These are phyloP conservation scores for Nesidiocoris tenuis DNA, from an alignment of 2,888 invertebrate genomes.

Conservation along the genomic window DNA sequence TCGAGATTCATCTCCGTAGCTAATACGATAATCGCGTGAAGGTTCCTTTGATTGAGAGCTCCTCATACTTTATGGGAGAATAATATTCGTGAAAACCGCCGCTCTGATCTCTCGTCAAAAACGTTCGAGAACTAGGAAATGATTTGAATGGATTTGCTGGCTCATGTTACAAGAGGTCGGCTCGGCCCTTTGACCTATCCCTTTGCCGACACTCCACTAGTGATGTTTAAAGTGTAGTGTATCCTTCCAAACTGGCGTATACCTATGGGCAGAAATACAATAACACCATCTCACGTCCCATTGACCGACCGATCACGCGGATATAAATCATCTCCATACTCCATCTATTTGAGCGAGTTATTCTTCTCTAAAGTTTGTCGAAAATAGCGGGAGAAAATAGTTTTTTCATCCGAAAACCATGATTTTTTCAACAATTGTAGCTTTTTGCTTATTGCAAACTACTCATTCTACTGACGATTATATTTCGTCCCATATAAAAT, in stretches of 20 bases:
- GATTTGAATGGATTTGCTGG: background rate
- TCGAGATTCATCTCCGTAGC: background rate
- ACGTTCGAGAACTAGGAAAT: background rate
- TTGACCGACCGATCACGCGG: background rate
- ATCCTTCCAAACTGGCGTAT: no score
- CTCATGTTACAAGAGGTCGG: background rate
- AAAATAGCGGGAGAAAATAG: no score
- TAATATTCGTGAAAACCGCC: background rate
- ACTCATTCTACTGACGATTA: no score
- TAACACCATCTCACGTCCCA: background rate
- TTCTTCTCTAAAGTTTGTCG: no score
- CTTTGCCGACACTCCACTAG: background rate
- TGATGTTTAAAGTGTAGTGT: no score
- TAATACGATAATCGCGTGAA: background rate
- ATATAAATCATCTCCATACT: no score
- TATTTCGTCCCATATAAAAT: no score
- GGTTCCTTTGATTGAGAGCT: background rate
- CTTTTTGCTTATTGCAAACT: no score
- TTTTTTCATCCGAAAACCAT: no score
- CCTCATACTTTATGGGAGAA: background rate
- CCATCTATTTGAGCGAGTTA: no score
- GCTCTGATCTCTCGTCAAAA: background rate
- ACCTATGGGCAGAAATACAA: no score
- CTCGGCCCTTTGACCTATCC: background rate
- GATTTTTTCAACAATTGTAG: no score